phyloP scores from a whole-genome alignment of 1,140 invertebrate genomes.

The Pseudomyrmex dendroicus region DNA sequence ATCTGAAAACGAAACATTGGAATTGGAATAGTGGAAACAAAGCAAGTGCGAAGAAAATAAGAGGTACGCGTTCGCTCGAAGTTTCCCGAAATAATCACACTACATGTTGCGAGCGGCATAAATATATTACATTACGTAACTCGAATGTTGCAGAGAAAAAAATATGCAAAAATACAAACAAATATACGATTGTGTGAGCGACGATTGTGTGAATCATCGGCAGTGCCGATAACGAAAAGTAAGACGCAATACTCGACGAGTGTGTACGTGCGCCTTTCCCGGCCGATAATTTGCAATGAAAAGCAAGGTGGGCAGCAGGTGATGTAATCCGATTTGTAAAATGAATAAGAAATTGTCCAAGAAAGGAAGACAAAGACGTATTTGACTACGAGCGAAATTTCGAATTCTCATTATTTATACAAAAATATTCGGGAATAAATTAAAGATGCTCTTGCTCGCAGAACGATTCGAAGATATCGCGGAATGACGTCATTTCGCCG shows the following conservation, averaged over 20 bases:
- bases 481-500: too few relatives aligned
- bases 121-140: neutral
- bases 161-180: neutral
- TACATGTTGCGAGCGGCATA: neutral
- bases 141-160: neutral
- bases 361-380: neutral
- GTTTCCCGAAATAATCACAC: too few relatives aligned
- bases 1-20: constrained; percentile 23
- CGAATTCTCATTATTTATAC: neutral
- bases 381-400: neutral
- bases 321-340: neutral
- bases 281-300: neutral
- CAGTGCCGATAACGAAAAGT: constrained; percentile 20
- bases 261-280: neutral
- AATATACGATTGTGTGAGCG: neutral
- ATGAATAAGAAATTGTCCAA: neutral
- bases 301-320: neutral
- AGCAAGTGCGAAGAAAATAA: neutral
- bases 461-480: neutral
- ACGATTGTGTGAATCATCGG: constrained; percentile 8
- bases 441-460: neutral
- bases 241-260: constrained; percentile 31
- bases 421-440: too few relatives aligned
- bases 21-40: neutral
- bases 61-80: neutral